Base-by-base conservation (phyloP, 2,888 invertebrate genomes). In the Epistrophe eligans region DNA sequence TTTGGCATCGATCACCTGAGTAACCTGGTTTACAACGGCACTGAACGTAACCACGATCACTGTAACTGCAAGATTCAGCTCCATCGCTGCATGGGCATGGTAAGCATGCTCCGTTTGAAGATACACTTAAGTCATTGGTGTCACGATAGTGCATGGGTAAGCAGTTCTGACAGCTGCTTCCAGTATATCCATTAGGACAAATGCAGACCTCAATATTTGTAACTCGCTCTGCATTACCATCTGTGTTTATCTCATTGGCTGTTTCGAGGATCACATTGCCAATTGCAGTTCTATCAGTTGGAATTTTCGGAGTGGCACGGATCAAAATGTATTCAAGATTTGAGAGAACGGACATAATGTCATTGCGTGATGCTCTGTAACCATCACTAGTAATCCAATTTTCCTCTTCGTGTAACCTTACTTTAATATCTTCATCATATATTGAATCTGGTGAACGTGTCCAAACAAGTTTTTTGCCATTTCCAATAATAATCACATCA, bases 231-330 rank as follows among this genome's bases (percentile, higher is more conserved):
- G 94, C 94, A 2, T 94, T 94, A 43, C 95, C 95, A 60, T 94
- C 94, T 64, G 95, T 95, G 0, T 88, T 88, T 4, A 77, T 77
- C 8, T 91, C 91, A 4, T 91, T 88, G 0, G 98, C 97, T 3
- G 97, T 96, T 89, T 99, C 98, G 92, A 99, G 94, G 28, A 96
- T 95, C 0, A 99, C 96, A 91, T 98, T 97, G 80, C 97, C 96
- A 58, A 99, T 95, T 11, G 91, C 89, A 0, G 91, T 90, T 0
- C 95, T 94, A 0, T 94, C 93, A 4, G 92, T 91, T 19, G 92
- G 92, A 45, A 92, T 91, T 81, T 95, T 95, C 88, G 96, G 94
- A 1, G 97, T 96, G 1, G 98, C 98, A 72, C 98, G 95, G 35
- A 99, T 96, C 10, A 98, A 93, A 84, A 98, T 96, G 13, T 96